Evolutionary conservation across 2,113 vertebrate genomes (phyloP), one percentile per base, ranked within the genome.

Genomic region (Hoplias malabaricus): DNA sequence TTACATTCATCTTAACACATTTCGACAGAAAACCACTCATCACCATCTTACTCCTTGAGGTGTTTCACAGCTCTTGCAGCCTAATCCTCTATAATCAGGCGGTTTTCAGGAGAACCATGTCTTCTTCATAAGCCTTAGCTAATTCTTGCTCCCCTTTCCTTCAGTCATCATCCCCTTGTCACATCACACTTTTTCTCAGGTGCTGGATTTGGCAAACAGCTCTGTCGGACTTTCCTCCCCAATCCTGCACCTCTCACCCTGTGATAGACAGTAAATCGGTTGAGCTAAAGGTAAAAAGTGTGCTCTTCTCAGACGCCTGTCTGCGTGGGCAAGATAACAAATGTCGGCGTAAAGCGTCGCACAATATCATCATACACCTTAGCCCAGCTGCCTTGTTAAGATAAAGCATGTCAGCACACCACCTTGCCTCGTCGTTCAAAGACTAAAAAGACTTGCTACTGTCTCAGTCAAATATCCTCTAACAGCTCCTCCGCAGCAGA

Each of bases 11-110:
- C n/a, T n/a, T n/a, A 19, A 48, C 19, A 19, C 16, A 48, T n/a
- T n/a, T n/a, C n/a, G 73, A 62, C 73, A 76, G 42, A 76, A 76
- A 76, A 67, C 62, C 34, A 67, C 33, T 67, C 73, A 66, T 43
- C 4, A 33, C 33, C 31, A 54, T n/a, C 43, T 63, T 75, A 40
- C 54, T 67, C 61, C 53, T 67, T 50, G n/a, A n/a, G n/a, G n/a
- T n/a, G n/a, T 78, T 69, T 57, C 54, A 27, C 75, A 29, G 38
- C 19, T 33, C 33, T 78, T 70, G 48, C 59, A 70, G 59, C 67
- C 40, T 62, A 56, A 78, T 78, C 67, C 59, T 43, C 48, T 29
- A 36, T 78, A 78, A 70, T 50, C 13, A 42, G 43, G 66, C n/a
- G 38, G n/a, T 62, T 56, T 61, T 69, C 75, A 46, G 54, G 53